Evolutionary conservation across 2,797 vertebrate genomes (phyloP), one percentile per base, ranked within the genome.

Genomic region (Chloroceryle inda): DNA sequence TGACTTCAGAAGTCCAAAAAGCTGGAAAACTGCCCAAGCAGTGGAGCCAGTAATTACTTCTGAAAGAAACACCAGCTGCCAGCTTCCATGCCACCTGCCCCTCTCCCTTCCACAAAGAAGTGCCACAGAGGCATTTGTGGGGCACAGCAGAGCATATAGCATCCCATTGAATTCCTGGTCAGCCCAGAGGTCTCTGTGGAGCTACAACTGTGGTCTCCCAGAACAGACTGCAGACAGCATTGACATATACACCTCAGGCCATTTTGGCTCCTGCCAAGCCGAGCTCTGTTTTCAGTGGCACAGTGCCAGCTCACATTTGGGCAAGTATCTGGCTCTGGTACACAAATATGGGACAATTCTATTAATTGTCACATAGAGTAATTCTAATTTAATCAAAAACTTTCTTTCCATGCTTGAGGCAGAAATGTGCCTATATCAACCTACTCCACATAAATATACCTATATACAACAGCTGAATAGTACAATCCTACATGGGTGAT

Each of bases 31-130:
- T 86, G 61, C 85, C 76, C 76, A 91, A 82, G 47, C 9, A 3
- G 37, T 45, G 76, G 53, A 90, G 63, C 77, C 71, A 88, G 33
- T 84, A 91, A 94, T 88, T 86, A 79, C 85, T 91, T 91, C 69
- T 94, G 85, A 92, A 49, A 81, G 91, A 77, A 94, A 88, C 69
- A 85, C 85, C 96, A 96, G 87, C 76, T 94, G 94, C 76, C 91
- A 88, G 61, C 71, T 78, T 73, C 63, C 31, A 87, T 27, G 53
- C 73, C 96, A 95, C 89, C 91, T 96, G 96, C 82, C 81, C 67
- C 50, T 69, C 78, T 77, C 75, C 35, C 53, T 77, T 89, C 45
- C 69, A 93, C 73, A 94, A 89, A 94, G 89, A 56, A 94, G 72
- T 13, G 73, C 69, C 8, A 0, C 76, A 59, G 89, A 95, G 45